These are phyloP conservation scores for Pipistrellus pipistrellus DNA, from an alignment of 2,797 vertebrate species.

Conservation along the genomic window DNA sequence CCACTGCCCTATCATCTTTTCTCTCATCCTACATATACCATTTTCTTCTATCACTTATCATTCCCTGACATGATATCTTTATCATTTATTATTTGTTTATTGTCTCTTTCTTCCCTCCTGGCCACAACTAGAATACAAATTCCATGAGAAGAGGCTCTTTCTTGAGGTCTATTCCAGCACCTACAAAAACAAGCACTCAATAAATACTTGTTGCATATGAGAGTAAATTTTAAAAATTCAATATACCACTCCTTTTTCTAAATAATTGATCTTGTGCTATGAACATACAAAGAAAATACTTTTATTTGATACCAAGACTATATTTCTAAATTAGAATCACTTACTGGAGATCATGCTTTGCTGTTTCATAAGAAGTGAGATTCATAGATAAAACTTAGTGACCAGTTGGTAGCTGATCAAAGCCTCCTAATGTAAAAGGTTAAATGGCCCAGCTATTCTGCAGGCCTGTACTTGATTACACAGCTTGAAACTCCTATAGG, in stretches of 20 bases:
- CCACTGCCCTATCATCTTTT: neutral
- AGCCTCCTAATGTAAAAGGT: slow-evolving; percentile 30
- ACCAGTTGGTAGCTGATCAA: slow-evolving; percentile 34
- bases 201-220: neutral
- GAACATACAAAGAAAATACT: neutral
- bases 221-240: neutral
- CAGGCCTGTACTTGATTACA: neutral
- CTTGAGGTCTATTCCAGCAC: neutral
- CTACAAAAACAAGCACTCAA: neutral
- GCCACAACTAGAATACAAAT: neutral
- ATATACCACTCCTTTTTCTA: neutral
- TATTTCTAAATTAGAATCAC: slow-evolving; percentile 7
- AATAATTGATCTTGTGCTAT: neutral
- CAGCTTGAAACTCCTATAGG: slow-evolving; percentile 11
- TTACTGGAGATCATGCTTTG: neutral
- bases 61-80: neutral
- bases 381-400: slow-evolving; percentile 7
- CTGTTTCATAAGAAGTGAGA: slow-evolving; percentile 45
- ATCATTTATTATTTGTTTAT: neutral
- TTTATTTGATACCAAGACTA: neutral
- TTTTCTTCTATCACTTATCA: neutral
- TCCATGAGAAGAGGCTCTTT: neutral
- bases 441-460: neutral
- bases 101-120: neutral
- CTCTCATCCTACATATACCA: neutral